A percentile compares a stretch with the other conserved stretches of the same genome.
These are phyloP conservation scores for Sebastes hubbsi DNA, from an alignment of 2,797 vertebrate genomes.

Conservation along the genomic window DNA sequence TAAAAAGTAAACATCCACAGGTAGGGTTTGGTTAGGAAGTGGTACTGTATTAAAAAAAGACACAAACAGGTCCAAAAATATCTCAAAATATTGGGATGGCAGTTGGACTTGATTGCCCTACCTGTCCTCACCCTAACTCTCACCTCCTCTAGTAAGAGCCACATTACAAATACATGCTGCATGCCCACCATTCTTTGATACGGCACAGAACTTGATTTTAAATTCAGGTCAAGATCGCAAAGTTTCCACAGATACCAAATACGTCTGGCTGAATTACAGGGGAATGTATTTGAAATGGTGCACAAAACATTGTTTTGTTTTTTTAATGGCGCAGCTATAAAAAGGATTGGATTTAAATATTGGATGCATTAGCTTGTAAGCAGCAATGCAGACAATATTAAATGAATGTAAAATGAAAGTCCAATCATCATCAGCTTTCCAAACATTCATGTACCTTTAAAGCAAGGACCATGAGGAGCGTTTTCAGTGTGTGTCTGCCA, in stretches of 20 bases:
- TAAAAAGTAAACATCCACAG: constrained; percentile 19
- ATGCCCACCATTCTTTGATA: constrained; percentile 1
- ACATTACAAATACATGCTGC: constrained; percentile 19
- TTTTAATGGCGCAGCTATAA: neutral
- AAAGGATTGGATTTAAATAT: neutral
- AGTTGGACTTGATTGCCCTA: neutral
- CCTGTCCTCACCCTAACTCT: neutral
- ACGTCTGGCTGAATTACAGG: neutral
- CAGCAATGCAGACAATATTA: neutral
- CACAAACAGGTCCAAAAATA: neutral
- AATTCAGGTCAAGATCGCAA: constrained; percentile 11
- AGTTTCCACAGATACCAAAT: neutral
- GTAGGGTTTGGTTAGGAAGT: neutral
- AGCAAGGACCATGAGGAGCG: neutral
- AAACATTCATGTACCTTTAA: neutral
- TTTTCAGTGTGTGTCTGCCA: neutral
- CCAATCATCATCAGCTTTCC: neutral
- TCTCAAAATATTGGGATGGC: neutral
- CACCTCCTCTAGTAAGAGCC: neutral
- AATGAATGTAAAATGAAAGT: neutral
- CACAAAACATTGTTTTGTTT: neutral
- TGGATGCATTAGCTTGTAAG: neutral
- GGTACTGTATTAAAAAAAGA: neutral
- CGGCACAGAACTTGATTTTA: neutral
- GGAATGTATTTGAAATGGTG: neutral